These are phyloP conservation scores for Xenus cinereus DNA, from an alignment of 2,113 vertebrate genomes.

Conservation along the genomic window DNA sequence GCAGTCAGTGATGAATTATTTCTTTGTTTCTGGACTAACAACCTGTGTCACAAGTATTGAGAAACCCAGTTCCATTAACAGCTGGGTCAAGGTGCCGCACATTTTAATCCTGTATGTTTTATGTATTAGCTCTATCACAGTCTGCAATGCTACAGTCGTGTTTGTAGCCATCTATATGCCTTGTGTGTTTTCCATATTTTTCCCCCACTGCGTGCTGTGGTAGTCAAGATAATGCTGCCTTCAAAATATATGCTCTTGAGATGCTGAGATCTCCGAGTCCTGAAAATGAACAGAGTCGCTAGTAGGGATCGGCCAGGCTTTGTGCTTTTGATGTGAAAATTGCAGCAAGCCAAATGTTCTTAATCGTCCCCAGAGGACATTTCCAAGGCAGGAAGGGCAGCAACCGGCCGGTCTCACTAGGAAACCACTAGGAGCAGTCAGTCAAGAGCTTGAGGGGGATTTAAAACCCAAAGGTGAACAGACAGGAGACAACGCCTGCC, in stretches of 20 bases:
- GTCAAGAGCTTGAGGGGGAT: not conserved
- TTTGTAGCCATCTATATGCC: not conserved
- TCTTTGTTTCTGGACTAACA: not conserved
- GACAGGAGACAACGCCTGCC: fast-evolving
- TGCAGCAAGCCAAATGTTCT: not conserved
- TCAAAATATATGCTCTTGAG: not conserved
- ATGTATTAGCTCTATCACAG: not conserved
- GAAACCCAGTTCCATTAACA: not conserved
- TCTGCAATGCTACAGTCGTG: not conserved
- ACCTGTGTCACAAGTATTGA: not conserved
- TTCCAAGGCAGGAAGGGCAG: not conserved
- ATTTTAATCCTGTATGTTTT: conserved; percentile 1
- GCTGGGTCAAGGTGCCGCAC: not conserved
- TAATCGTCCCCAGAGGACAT: not conserved
- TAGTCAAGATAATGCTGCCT: not conserved
- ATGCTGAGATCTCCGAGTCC: not conserved
- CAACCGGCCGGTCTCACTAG: not conserved
- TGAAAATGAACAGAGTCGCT: not conserved
- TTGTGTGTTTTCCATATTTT: not conserved
- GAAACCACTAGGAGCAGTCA: not conserved
- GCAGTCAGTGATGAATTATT: conserved; percentile 5
- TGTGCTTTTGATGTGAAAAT: not conserved
- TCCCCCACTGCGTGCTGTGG: not conserved
- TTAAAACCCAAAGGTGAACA: not conserved
- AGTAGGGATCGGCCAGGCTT: not conserved